Evolutionary conservation across 92 coral and sea anemone species (phyloP), one percentile per base, ranked within the genome.

Genomic region (Heteractis magnifica): DNA sequence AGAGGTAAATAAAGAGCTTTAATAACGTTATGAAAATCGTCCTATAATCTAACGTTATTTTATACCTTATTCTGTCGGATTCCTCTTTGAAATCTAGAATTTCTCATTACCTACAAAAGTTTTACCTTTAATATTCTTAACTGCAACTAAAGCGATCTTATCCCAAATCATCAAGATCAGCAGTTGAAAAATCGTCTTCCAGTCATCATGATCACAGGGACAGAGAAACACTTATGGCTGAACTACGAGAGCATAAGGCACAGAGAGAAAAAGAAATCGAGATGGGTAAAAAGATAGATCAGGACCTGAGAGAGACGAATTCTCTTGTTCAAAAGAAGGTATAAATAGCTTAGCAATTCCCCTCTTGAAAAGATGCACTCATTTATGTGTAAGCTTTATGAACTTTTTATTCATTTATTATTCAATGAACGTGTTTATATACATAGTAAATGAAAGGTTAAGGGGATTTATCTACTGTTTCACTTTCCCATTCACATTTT

Each of bases 261-360:
- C 90, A 84, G 56, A 87, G 91, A 21, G 97, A 96, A 59, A 86
- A 92, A 82, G 91, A 89, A 44, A 87, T 89, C 56, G 91, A 94
- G 18, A 86, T 75, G 6, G 87, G 94, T n/a, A 93, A 94, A 86
- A 90, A 87, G 72, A 88, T 90, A 15, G 98, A 96, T 78, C 91
- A 81, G 70, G 98, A 96, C 21, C 82, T 96, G 13, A 94, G 84
- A 78, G 86, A 85, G 13, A 86, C 94, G 2, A 96, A 88, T 65
- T 75, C 71, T 20, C 94, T 87, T 77, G 95, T 96, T 8, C 89
- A 85, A 77, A 82, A 86, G 60, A 96, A 94, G 96, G 99, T 96
- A 79, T 49, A 6, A 10, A 44, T 6, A 26, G 4, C 11, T 56
- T 50, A 65, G 9, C 15, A n/a, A 56, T 64, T 82, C 51, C 65